Base-by-base conservation (phyloP, 2,113 vertebrate species). In the Todiramphus chloris region DNA sequence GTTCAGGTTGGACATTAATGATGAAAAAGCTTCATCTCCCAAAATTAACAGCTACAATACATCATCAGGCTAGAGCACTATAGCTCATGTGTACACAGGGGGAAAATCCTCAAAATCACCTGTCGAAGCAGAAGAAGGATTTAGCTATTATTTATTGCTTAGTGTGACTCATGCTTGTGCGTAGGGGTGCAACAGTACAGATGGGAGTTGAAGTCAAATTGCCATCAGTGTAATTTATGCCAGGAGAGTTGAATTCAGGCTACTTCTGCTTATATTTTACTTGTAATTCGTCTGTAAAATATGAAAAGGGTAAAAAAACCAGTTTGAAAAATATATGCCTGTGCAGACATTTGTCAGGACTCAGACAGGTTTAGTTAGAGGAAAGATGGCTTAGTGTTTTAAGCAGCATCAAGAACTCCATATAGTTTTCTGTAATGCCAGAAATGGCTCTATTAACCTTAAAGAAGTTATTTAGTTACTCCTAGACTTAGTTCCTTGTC, bases 191-290 rank as follows among this genome's bases (percentile, higher is more conserved):
- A 3, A 81, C 78, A 37, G 74, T 86, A 81, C 90, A 83, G 94
- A 79, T 67, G 78, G 94, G 89, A 92, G 77, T 69, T 90, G 69
- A 89, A 96, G 90, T 87, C 86, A 89, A 62, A 73, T 82, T 89
- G 89, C 90, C 20, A 3, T 48, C 70, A 58, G 41, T 16, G 19
- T 74, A 82, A 85, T 87, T 89, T 66, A 82, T 95, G 80, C 80
- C 74, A 93, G 58, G 8, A 96, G 91, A 94, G 88, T 95, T 94
- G 90, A 96, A 96, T 93, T 68, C 76, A 89, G 74, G 83, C 84
- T 92, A 83, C 35, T 94, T 89, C 77, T 84, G 66, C 77, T 92
- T 69, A 7, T 67, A 59, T 59, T 94, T 93, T 84, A 89, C 89
- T n/a, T 91, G 51, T 23, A 59, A 73, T 69, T 84, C 41, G 41